Percentiles rank a stretch among this genome's conserved stretches.
These are phyloP conservation scores for Spilarctia lutea DNA, from an alignment of 2,888 invertebrate genomes.

Conservation along the genomic window DNA sequence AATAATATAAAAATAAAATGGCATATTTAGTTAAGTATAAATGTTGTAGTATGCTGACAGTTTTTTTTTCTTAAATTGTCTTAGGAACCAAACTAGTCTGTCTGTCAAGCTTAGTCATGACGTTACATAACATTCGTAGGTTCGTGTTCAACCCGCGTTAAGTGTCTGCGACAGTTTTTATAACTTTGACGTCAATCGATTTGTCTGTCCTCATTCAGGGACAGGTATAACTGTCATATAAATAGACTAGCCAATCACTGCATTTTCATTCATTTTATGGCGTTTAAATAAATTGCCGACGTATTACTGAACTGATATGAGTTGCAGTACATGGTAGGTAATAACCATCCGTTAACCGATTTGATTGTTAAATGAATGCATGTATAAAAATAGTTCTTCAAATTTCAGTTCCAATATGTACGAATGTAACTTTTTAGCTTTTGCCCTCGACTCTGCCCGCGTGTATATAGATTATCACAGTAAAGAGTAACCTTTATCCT, in stretches of 20 bases:
- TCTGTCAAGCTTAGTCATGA: conserved; percentile 26
- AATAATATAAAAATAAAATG: no score
- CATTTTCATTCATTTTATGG: neutral
- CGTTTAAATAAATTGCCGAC: neutral
- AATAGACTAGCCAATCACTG: neutral
- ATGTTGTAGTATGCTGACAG: neutral
- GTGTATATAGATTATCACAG: no score
- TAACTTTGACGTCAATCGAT: conserved; percentile 40
- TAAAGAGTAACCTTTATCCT: no score
- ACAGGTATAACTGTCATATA: conserved; percentile 16
- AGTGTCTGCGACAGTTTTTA: conserved; percentile 33
- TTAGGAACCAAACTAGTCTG: neutral
- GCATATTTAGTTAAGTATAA: neutral
- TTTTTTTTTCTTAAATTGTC: neutral
- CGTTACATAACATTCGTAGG: conserved; percentile 31
- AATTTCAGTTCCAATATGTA: no score
- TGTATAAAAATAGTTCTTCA: no score
- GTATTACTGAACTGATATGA: neutral
- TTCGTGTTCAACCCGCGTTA: conserved; percentile 38
- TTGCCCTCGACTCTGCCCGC: no score
- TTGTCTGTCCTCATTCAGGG: conserved; percentile 24
- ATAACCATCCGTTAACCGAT: no score
- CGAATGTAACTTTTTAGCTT: no score
- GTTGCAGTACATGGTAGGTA: no score
- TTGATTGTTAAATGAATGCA: no score